Evolutionary conservation across 2,113 vertebrate species (phyloP).

Genomic region (Brachypteracias leptosomus): DNA sequence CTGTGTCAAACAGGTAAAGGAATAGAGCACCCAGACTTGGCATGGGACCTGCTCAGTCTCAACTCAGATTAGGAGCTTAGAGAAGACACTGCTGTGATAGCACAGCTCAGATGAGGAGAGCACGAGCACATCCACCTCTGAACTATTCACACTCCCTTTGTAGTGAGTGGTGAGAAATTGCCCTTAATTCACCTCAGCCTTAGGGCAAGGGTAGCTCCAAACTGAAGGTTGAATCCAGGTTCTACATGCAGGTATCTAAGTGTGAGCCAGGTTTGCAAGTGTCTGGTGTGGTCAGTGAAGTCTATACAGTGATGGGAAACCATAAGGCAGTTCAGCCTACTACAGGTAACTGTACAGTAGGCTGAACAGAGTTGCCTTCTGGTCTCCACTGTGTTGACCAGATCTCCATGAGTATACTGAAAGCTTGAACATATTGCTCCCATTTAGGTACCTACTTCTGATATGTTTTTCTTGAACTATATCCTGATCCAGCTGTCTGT

Average conservation of each 20-base stretch:
- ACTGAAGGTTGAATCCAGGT: neutral
- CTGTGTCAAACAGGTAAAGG: neutral
- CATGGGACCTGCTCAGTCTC: neutral
- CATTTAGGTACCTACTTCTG: neutral
- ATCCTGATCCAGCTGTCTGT: neutral
- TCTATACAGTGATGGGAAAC: neutral
- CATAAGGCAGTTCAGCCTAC: neutral
- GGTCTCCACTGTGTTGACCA: neutral
- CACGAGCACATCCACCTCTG: neutral
- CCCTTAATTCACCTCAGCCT: neutral
- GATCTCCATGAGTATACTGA: neutral
- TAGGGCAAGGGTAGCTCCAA: neutral
- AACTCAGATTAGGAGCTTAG: neutral
- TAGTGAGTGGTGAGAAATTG: neutral
- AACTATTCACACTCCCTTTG: neutral
- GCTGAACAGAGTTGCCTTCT: neutral
- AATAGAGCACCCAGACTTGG: neutral
- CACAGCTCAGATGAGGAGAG: neutral
- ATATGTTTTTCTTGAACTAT: neutral
- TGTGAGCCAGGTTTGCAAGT: neutral
- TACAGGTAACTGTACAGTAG: neutral
- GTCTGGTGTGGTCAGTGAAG: neutral
- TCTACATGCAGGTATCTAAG: neutral
- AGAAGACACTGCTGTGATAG: neutral
- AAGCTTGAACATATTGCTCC: neutral